Evolutionary conservation across 2,113 vertebrate genomes (phyloP), one percentile per base, ranked within the genome.

Genomic region (Delphinapterus leucas): DNA sequence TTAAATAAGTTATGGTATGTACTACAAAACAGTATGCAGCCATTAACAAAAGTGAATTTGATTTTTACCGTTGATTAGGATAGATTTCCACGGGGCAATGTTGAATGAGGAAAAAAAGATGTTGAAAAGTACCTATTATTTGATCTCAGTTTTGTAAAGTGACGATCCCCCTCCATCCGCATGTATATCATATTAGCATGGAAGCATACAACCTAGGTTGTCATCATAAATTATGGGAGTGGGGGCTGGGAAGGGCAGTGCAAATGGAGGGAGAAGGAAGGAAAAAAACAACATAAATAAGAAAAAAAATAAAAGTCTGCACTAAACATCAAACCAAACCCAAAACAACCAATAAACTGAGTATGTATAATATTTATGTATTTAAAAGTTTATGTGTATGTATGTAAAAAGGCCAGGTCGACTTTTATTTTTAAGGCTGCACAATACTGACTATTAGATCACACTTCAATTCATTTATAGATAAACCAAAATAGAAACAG

Each of bases 401-500:
- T 33, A 41, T 8, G 44, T 79, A 61, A 82, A 70, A 71, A 49
- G 61, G 8, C 81, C 31, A 93, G 65, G 86, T n/a, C 61, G 61
- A 86, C 33, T 88, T 97, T 96, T 84, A 87, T 95, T 87, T 88
- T 94, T 61, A 89, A 95, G 87, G 67, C 95, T 97, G 55, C 23
- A 85, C 68, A 87, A 88, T 73, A 71, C 96, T 90, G 53, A 87
- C 81, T 67, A 36, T 93, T 89, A 97, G 96, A 92, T 95, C 87
- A 88, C 44, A 89, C 96, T 93, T 89, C 74, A 93, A 89, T 90
- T 96, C 90, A 92, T 97, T 97, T 96, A 95, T 88, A 97, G 94
- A 94, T 92, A 97, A 97, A 94, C 87, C 85, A 97, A 97, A 95
- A 97, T 83, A 97, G 96, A 96, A 97, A 95, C 41, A 14, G 94